Evolutionary conservation across 2,888 invertebrate genomes (phyloP).

Genomic region (Drosophila vallismaia): DNA sequence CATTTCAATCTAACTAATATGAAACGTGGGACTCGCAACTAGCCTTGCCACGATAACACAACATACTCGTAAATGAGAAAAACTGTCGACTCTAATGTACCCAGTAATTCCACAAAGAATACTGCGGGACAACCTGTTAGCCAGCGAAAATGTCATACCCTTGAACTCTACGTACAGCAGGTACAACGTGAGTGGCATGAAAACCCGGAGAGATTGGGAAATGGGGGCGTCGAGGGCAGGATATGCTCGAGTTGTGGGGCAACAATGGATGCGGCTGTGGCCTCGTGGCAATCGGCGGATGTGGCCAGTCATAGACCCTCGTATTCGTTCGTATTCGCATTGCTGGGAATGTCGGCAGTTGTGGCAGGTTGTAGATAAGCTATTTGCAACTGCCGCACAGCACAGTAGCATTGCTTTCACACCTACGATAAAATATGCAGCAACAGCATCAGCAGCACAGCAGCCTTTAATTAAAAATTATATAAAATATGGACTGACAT

Average conservation of each 20-base stretch:
- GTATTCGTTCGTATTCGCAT: slow-evolving; percentile 22
- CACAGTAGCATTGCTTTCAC: slow-evolving; percentile 14
- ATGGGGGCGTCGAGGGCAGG: slow-evolving; percentile 43
- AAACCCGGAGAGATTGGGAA: slow-evolving; percentile 6
- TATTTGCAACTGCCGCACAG: slow-evolving; percentile 23
- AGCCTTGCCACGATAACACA: slow-evolving; percentile 17
- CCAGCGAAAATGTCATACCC: not conserved
- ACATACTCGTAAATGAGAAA: not conserved
- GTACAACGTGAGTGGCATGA: slow-evolving; percentile 16
- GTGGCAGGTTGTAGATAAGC: slow-evolving; percentile 57
- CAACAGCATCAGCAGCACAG: slow-evolving; percentile 10
- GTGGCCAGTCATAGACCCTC: slow-evolving; percentile 41
- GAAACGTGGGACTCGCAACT: slow-evolving; percentile 65
- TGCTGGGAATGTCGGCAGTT: slow-evolving; percentile 48
- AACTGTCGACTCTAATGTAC: slow-evolving; percentile 1
- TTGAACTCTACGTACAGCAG: slow-evolving; percentile 7
- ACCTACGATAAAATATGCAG: slow-evolving; percentile 7
- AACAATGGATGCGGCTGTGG: slow-evolving; percentile 49
- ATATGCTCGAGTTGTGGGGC: slow-evolving; percentile 66
- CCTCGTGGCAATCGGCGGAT: slow-evolving; percentile 47
- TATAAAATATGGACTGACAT: slow-evolving; percentile 35
- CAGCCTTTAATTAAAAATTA: slow-evolving; percentile 44
- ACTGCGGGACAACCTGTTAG: not conserved
- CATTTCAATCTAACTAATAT: slow-evolving; percentile 67
- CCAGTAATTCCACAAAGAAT: not conserved